Conservation (phyloP, 2,113 vertebrate species). For the Epinephelus fuscoguttatus region DNA sequence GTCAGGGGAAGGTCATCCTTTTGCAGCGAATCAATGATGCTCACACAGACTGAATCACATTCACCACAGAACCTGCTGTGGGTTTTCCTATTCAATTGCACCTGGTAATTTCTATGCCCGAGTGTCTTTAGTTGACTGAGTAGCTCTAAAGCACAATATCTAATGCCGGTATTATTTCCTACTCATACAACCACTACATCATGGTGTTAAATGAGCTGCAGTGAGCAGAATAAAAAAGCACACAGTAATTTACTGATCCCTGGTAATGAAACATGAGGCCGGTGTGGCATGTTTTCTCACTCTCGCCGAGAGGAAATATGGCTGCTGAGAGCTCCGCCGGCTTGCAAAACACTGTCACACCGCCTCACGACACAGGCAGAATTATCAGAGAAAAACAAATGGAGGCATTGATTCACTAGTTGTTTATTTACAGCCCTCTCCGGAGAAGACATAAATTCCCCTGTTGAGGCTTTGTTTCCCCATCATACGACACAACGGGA, state of each 20-base stretch:
- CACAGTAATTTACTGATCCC: constrained; percentile 65
- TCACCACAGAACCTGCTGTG: constrained; percentile 38
- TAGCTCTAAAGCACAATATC: constrained; percentile 45
- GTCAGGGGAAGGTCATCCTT: constrained; percentile 38
- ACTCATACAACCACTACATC: constrained; percentile 64
- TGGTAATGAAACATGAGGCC: constrained; percentile 73
- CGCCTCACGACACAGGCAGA: constrained; percentile 67
- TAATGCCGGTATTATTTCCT: constrained; percentile 56
- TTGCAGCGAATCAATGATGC: constrained; percentile 30
- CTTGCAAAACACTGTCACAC: constrained; percentile 78
- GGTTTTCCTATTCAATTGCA: constrained; percentile 40
- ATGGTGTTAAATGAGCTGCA: constrained; percentile 60
- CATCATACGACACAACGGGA: constrained; percentile 76
- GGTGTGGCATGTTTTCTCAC: constrained; percentile 69
- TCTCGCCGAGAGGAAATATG: constrained; percentile 71
- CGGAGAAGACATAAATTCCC: constrained; percentile 81
- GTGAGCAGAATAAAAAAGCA: constrained; percentile 53
- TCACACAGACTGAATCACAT: constrained; percentile 29
- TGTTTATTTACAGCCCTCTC: constrained; percentile 84
- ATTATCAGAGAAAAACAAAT: constrained; percentile 82
- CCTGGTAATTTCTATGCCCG: constrained; percentile 40
- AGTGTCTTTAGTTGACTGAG: constrained; percentile 51
- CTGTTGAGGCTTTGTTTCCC: constrained; percentile 80
- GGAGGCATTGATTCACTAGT: constrained; percentile 82
- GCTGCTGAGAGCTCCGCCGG: constrained; percentile 53